Base-by-base conservation (phyloP, 1,140 invertebrate species). In the Monomorium pharaonis region DNA sequence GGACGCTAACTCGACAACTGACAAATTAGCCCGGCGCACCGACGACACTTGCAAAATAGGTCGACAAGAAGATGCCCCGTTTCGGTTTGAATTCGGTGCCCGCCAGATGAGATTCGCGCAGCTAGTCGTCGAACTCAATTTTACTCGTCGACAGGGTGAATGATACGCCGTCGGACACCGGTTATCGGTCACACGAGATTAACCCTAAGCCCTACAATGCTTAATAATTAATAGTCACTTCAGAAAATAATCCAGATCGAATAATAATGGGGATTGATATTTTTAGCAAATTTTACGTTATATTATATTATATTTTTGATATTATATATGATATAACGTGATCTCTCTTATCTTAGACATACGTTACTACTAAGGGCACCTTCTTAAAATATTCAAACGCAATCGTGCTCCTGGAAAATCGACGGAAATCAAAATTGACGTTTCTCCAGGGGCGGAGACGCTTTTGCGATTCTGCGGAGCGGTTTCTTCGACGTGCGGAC, bases 21-120 rank as follows among this genome's bases (percentile, higher is more conserved):
- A 95, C 95, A 95, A 95, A 95, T 95, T 95, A 95, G 94, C 93
- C 93, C 92, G 89, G 94, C 93, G 91, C 93, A 92, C 93, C 94
- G 95, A 94, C 94, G 95, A 95, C 95, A 95, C 94, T 95, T 95
- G 94, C 93, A 92, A 95, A 95, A 95, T 95, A 94, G 95, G 94
- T 93, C 92, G 94, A 94, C 94, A 94, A 92, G 92, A 92, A 92
- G 91, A 85, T 90, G 92, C 87, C 76, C 78, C 87, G 87, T 88
- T 92, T 92, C 92, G 90, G 78, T 91, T 93, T 92, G 90, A 93
- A 91, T 93, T 92, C 90, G 86, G 91, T 87, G 89, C 63, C 30
- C 63, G 47, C 58, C 67, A 37, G 70, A 86, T 81, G 89, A 77
- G 89, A 86, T 89, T 84, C 88, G 77, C 65, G 54, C 58, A 60